Percentiles rank a stretch among this genome's conserved stretches.
Evolutionary conservation across 2,113 vertebrate genomes (phyloP).

Genomic region (Lonchura striata): DNA sequence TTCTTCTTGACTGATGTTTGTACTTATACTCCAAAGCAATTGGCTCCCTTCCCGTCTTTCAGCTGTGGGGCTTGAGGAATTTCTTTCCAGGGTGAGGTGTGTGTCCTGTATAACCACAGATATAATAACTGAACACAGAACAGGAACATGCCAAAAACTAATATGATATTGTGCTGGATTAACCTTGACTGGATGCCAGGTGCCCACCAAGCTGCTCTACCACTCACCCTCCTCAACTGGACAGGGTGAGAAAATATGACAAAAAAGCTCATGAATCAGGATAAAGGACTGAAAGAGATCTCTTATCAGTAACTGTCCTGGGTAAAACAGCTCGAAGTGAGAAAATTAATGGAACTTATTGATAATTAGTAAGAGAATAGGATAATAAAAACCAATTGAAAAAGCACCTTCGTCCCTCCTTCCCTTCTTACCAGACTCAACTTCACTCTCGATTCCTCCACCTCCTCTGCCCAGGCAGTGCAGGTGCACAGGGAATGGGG

Average conservation of each 20-base stretch:
- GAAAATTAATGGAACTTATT: not conserved
- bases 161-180: not conserved
- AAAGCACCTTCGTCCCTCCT: not conserved
- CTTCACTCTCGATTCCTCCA: accelerated
- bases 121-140: not conserved
- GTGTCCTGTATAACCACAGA: not conserved
- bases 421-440: not conserved
- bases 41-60: not conserved
- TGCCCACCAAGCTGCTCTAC: not conserved
- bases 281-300: not conserved
- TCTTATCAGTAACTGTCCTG: not conserved
- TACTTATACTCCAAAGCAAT: not conserved
- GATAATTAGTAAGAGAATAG: not conserved
- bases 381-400: not conserved
- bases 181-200: not conserved
- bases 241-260: not conserved
- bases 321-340: not conserved
- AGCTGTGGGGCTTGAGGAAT: not conserved
- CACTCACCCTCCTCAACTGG: accelerated
- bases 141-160: not conserved
- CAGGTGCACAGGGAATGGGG: not conserved
- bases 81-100: not conserved
- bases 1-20: not conserved
- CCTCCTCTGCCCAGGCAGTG: accelerated
- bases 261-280: not conserved